phyloP scores from a whole-genome alignment of 2,888 invertebrate genomes.

The Melikaiella ostensackeni region DNA sequence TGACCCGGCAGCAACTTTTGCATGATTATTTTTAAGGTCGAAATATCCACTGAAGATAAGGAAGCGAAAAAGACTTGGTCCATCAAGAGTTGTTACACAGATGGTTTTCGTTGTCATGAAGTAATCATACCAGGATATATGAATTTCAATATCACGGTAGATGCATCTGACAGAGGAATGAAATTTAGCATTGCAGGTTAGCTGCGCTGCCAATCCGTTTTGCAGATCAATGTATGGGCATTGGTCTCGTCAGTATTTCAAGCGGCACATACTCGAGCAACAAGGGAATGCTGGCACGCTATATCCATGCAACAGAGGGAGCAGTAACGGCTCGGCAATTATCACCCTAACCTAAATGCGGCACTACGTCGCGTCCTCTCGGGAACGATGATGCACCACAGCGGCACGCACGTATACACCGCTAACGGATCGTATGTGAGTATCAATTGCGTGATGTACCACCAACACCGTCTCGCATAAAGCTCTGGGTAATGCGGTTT shows the following conservation, averaged over 20 bases:
- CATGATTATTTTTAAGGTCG: too few relatives aligned
- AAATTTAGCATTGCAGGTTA: neutral
- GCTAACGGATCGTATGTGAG: slow-evolving; percentile 44
- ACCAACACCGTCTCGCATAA: slow-evolving; percentile 46
- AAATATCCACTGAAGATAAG: too few relatives aligned
- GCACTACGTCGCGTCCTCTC: slow-evolving; percentile 44
- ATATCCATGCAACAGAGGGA: slow-evolving; percentile 52
- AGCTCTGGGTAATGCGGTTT: slow-evolving; percentile 54
- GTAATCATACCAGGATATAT: neutral
- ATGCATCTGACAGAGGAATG: neutral
- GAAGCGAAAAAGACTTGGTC: too few relatives aligned
- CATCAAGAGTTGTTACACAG: too few relatives aligned
- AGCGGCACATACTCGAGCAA: slow-evolving; percentile 50
- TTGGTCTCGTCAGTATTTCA: slow-evolving; percentile 2
- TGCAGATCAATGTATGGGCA: neutral
- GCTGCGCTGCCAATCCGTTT: neutral
- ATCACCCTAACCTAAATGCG: slow-evolving; percentile 69
- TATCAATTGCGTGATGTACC: slow-evolving; percentile 53
- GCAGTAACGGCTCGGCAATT: slow-evolving; percentile 68
- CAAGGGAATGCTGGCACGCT: slow-evolving; percentile 51
- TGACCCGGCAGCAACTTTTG: too few relatives aligned
- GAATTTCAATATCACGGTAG: neutral
- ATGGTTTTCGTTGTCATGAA: too few relatives aligned
- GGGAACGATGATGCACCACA: slow-evolving; percentile 54
- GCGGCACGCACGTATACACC: slow-evolving; percentile 58